Evolutionary conservation across 37 sponge, comb jelly and placozoan species (phyloP), one percentile per base, ranked within the genome.

Genomic region (Hexactinellida sp.): DNA sequence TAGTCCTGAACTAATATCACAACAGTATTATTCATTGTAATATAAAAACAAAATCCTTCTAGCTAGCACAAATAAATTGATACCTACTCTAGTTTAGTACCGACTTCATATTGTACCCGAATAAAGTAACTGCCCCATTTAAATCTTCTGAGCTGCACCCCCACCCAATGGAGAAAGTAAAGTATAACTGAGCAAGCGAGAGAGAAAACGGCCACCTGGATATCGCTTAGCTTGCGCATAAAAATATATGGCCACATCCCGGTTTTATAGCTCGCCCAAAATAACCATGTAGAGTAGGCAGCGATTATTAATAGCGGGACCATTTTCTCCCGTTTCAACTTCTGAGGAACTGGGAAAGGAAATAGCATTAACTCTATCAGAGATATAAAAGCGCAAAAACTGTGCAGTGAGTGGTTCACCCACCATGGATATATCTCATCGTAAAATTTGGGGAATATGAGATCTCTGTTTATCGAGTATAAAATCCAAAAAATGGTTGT

Each of bases 391-490:
- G 28, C 30, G 34, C 76, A 63, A 63, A 63, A 32, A 25, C 28
- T 63, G 34, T 63, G 76, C 5, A 63, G 76, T 5, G 28, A 32
- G 13, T 63, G 76, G 76, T 63, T 63, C 76, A 63, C 30, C 76
- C 76, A 63, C 76, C 76, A 63, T 10, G 76, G 76, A 63, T 63
- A 63, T 32, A 63, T 63, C 5, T 63, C 76, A 28, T 63, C 76
- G 13, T 63, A 63, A 23, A 63, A 63, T 63, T 63, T 63, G 34
- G 76, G 76, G 76, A 63, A 63, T 21, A 63, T 63, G 30, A 10
- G 21, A 21, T 63, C 76, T 63, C 76, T 63, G 30, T 63, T n/a
- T 5, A 63, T 63, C 25, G 76, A 63, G 34, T 63, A 63, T 23
- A 63, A 7, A n/a, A 63, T 3, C 76, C 76, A 63, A n/a, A 63